These are phyloP conservation scores for Aleiodes testaceus DNA, from an alignment of 2,888 invertebrate genomes.

Conservation along the genomic window DNA sequence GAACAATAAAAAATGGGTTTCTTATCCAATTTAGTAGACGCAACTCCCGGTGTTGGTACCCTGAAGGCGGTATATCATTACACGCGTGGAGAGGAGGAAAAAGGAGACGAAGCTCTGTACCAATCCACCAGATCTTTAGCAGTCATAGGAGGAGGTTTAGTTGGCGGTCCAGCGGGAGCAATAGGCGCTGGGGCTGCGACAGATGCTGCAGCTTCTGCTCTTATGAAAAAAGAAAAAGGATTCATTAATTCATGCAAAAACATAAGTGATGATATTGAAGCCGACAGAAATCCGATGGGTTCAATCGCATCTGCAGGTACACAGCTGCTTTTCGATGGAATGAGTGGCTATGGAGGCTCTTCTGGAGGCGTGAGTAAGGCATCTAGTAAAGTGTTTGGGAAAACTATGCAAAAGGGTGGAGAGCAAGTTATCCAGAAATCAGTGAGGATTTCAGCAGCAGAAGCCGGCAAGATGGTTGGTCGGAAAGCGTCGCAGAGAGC, in stretches of 20 bases:
- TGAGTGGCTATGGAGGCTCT: no score
- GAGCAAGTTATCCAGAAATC: no score
- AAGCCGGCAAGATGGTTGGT: no score
- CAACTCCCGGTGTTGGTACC: conserved; percentile 24
- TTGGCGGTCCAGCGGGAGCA: neutral
- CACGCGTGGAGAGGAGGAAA: conserved; percentile 28
- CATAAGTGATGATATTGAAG: no score
- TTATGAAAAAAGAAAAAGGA: neutral
- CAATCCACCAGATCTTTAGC: neutral
- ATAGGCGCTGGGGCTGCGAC: neutral
- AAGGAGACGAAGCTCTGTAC: conserved; percentile 20
- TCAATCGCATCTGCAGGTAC: no score
- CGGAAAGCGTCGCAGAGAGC: no score
- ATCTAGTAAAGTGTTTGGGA: no score
- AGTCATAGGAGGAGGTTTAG: neutral
- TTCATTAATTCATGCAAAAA: neutral
- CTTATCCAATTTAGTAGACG: conserved; percentile 22
- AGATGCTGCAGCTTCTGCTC: neutral
- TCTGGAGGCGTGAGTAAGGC: no score
- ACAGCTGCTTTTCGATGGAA: no score
- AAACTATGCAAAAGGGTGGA: no score
- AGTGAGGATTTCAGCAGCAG: no score
- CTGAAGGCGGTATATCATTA: conserved; percentile 23
- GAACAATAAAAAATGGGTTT: neutral
- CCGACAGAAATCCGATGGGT: no score